These are phyloP conservation scores for Plestiodon gilberti DNA, from an alignment of 2,113 vertebrate genomes.

Conservation along the genomic window DNA sequence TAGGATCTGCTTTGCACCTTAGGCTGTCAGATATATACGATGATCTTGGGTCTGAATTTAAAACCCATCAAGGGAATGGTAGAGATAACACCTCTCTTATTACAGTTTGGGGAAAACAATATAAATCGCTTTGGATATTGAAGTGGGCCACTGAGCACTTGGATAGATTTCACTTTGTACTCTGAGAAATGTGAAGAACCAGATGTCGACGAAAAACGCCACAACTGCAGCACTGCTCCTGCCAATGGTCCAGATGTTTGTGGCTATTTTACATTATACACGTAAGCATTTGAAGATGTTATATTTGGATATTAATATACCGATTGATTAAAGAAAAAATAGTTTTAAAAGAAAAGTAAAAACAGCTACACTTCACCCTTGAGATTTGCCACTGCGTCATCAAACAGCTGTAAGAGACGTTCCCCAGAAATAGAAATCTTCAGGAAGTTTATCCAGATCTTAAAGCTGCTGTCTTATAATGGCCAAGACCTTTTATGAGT, in stretches of 20 bases:
- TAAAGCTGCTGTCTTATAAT: neutral
- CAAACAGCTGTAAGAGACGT: neutral
- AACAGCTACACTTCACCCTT: neutral
- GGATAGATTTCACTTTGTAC: constrained; percentile 40
- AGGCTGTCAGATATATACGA: constrained; percentile 51
- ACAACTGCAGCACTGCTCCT: neutral
- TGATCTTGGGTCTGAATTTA: constrained; percentile 60
- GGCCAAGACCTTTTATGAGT: neutral
- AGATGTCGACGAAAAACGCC: constrained; percentile 35
- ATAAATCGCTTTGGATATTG: constrained; percentile 61
- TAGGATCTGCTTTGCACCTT: constrained; percentile 62
- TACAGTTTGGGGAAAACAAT: constrained; percentile 65
- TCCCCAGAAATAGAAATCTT: neutral
- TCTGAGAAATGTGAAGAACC: constrained; percentile 48
- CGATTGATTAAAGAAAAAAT: neutral
- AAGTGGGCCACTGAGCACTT: constrained; percentile 51
- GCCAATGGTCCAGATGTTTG: neutral
- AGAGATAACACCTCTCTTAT: constrained; percentile 64
- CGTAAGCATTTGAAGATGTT: neutral
- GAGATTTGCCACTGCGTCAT: neutral
- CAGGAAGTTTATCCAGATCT: neutral
- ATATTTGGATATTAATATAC: neutral
- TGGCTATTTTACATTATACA: neutral
- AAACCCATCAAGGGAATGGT: constrained; percentile 61
- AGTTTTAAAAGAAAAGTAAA: neutral